phyloP scores from a whole-genome alignment of 2,113 vertebrate genomes.

The Stictonetta naevosa region DNA sequence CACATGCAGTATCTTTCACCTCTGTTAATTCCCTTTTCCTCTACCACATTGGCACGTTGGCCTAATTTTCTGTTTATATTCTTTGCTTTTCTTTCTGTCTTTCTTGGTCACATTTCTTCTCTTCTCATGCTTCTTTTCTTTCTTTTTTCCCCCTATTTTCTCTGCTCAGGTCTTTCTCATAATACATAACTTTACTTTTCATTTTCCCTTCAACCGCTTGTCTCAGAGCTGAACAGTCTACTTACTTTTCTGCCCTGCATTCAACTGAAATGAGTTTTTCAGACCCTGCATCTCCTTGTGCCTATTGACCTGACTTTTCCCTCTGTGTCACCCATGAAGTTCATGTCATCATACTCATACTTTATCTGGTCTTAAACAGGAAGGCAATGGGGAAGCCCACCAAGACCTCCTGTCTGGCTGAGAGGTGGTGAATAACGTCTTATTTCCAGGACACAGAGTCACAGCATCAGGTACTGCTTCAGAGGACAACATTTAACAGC shows the following conservation, averaged over 20 bases:
- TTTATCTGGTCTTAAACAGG: neutral
- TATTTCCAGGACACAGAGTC: neutral
- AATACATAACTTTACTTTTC: neutral
- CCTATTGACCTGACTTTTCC: neutral
- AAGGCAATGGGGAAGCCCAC: neutral
- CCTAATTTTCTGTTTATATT: neutral
- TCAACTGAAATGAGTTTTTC: neutral
- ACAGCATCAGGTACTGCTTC: neutral
- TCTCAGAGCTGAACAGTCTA: neutral
- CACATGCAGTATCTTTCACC: neutral
- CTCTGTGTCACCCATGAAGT: neutral
- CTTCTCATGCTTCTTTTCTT: neutral
- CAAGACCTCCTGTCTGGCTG: neutral
- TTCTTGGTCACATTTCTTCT: neutral
- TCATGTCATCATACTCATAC: neutral
- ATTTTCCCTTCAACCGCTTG: neutral
- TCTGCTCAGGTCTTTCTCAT: neutral
- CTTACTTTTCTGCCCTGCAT: neutral
- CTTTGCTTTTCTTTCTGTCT: neutral
- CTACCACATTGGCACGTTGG: accelerated
- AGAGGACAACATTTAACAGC: neutral
- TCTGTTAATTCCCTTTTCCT: neutral
- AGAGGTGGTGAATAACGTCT: neutral
- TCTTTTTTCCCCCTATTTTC: neutral
- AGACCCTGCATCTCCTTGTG: neutral